A percentile compares a stretch with the other conserved stretches of the same genome.
These are phyloP conservation scores for Bostrychus sinensis DNA, from an alignment of 2,113 vertebrate genomes.

Conservation along the genomic window DNA sequence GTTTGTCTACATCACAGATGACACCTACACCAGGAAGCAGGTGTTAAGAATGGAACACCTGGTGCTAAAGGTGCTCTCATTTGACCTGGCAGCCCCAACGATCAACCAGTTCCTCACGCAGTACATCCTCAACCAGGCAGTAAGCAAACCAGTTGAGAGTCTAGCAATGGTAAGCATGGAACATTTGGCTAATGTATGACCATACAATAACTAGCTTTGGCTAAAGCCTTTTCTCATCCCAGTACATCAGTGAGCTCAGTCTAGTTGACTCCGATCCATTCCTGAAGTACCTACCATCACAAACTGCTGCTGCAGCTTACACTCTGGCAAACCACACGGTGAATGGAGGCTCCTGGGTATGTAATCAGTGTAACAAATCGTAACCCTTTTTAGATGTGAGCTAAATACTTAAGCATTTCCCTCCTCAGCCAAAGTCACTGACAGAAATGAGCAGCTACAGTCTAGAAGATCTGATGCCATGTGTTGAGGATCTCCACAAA, in stretches of 20 bases:
- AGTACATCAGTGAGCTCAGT: conserved; percentile 95
- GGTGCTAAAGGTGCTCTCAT: conserved; percentile 95
- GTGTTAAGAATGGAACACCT: conserved; percentile 98
- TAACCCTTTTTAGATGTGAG: no score
- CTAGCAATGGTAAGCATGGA: conserved; percentile 87
- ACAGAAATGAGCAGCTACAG: conserved; percentile 85
- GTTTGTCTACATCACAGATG: conserved; percentile 99
- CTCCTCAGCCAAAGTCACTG: conserved; percentile 86
- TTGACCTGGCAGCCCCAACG: conserved; percentile 95
- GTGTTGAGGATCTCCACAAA: conserved; percentile 88
- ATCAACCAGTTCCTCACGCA: conserved; percentile 96
- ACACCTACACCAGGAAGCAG: conserved; percentile 98
- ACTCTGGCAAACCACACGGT: conserved; percentile 85
- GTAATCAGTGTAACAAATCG: conserved; percentile 21
- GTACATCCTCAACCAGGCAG: conserved; percentile 85
- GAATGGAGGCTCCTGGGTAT: conserved; percentile 88
- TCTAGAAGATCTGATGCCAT: conserved; percentile 88
- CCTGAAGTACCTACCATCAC: conserved; percentile 92
- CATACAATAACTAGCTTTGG: neutral
- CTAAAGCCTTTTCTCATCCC: neutral
- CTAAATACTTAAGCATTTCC: no score
- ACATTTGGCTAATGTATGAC: neutral
- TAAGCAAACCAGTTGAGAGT: conserved; percentile 85
- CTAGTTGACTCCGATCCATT: conserved; percentile 93
- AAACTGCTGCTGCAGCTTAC: conserved; percentile 90